Evolutionary conservation across 1,140 invertebrate genomes (phyloP).

Genomic region (Anastatus disparis): DNA sequence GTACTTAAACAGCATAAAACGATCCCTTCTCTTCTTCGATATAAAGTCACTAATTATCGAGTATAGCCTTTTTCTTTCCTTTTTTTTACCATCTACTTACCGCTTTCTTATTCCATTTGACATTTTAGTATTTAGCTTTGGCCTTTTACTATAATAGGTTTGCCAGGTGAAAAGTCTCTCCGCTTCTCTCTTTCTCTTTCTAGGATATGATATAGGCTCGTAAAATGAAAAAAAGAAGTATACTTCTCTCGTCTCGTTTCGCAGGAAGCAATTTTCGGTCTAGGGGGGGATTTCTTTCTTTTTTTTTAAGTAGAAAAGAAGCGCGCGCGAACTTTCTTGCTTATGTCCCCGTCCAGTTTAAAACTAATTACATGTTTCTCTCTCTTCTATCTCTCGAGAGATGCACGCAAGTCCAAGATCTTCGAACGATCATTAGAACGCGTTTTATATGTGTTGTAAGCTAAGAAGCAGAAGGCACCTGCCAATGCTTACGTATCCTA

Average conservation of each 20-base stretch:
- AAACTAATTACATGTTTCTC: slow-evolving; percentile 20
- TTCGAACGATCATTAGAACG: slow-evolving; percentile 21
- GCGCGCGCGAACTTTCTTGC: neutral
- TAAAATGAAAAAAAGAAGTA: slow-evolving; percentile 10
- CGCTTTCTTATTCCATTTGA: slow-evolving; percentile 29
- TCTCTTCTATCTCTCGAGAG: too few species aligned
- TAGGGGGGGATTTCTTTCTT: slow-evolving; percentile 40
- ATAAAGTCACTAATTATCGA: slow-evolving; percentile 23
- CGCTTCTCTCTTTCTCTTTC: slow-evolving; percentile 8
- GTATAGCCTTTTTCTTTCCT: slow-evolving; percentile 7
- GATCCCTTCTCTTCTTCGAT: too few species aligned
- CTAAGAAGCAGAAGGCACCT: neutral
- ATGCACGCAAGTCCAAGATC: slow-evolving; percentile 2
- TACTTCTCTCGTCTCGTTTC: slow-evolving; percentile 38
- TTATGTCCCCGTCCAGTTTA: neutral
- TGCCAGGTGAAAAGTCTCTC: slow-evolving; percentile 40
- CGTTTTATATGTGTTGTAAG: too few species aligned
- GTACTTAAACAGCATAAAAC: too few species aligned
- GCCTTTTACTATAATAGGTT: slow-evolving; percentile 26
- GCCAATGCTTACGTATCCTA: neutral
- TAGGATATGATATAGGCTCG: too few species aligned
- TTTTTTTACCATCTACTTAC: neutral
- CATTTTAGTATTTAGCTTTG: slow-evolving; percentile 29
- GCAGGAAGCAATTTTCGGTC: slow-evolving; percentile 51
- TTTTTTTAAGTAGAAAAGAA: too few species aligned